Evolutionary conservation across 37 sponge, comb jelly and placozoan genomes (phyloP).

Genomic region (Diacarnus erythraeanus): DNA sequence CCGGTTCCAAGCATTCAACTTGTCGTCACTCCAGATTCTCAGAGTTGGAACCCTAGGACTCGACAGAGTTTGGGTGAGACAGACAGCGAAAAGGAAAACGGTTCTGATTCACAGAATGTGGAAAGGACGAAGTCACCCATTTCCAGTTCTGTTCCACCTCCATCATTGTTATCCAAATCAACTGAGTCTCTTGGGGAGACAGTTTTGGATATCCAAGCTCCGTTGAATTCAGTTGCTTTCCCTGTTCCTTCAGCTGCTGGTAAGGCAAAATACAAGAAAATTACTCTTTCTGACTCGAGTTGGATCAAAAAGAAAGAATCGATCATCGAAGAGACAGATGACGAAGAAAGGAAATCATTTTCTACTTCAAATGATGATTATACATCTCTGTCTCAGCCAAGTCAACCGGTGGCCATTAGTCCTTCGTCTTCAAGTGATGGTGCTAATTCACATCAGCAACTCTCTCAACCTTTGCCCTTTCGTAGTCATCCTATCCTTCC

Average conservation of each 20-base stretch:
- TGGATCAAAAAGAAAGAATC: slow-evolving; percentile 37
- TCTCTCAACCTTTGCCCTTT: slow-evolving; percentile 3
- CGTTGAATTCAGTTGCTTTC: neutral
- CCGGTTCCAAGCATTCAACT: neutral
- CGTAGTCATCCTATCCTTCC: slow-evolving; percentile 35
- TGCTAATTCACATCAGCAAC: neutral
- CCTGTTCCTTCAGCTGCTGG: neutral
- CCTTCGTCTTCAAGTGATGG: neutral
- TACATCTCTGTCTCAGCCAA: neutral
- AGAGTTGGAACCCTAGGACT: neutral
- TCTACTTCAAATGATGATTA: neutral
- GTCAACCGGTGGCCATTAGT: neutral
- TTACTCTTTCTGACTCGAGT: slow-evolving; percentile 2
- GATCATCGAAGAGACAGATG: neutral
- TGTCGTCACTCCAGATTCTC: neutral
- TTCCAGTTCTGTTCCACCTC: neutral
- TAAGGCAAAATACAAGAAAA: slow-evolving; percentile 9
- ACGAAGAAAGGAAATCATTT: neutral
- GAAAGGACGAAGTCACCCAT: too few species aligned
- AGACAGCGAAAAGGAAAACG: neutral
- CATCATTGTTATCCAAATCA: neutral
- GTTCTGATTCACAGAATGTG: neutral
- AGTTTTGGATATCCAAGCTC: neutral
- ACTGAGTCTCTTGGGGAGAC: neutral
- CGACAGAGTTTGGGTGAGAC: too few species aligned